phyloP scores from a whole-genome alignment of 2,113 vertebrate genomes.

The Pagrus major region DNA sequence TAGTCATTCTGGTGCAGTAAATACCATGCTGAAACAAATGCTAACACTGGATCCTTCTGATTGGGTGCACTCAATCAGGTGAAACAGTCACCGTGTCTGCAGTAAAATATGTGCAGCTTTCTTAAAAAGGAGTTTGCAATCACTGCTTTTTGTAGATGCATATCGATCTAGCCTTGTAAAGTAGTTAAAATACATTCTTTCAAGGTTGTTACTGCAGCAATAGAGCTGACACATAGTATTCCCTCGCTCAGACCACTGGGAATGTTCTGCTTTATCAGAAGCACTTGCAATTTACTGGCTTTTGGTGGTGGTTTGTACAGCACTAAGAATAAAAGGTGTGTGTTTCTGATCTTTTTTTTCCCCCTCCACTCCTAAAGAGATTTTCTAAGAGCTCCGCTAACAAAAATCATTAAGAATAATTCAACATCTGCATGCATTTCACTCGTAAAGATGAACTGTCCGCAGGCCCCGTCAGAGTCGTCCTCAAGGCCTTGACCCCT shows the following conservation, averaged over 20 bases:
- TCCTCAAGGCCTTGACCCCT: slow-evolving; percentile 48
- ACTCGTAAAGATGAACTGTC: slow-evolving; percentile 16
- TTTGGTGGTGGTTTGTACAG: background rate
- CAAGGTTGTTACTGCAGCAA: background rate
- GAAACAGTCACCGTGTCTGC: slow-evolving; percentile 12
- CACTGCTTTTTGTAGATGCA: slow-evolving; percentile 11
- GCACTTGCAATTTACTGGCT: background rate
- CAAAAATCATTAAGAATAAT: background rate
- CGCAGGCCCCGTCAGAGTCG: slow-evolving; percentile 1
- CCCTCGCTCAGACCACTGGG: background rate
- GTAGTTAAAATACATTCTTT: background rate
- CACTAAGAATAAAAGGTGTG: background rate
- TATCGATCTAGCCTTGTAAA: slow-evolving; percentile 17
- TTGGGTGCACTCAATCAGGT: background rate
- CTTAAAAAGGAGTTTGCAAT: slow-evolving; percentile 13
- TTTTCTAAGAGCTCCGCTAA: background rate
- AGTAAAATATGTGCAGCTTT: background rate
- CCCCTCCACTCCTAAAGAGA: background rate
- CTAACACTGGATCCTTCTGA: background rate
- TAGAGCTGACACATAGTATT: slow-evolving; percentile 4
- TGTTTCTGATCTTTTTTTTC: background rate
- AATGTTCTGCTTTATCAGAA: background rate
- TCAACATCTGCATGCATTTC: slow-evolving; percentile 21
- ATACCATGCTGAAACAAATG: slow-evolving; percentile 14
- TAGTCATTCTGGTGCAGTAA: slow-evolving; percentile 34